Base-by-base conservation (phyloP, 37 sponge, comb jelly and placozoan species). In the Theonella swinhoei region DNA sequence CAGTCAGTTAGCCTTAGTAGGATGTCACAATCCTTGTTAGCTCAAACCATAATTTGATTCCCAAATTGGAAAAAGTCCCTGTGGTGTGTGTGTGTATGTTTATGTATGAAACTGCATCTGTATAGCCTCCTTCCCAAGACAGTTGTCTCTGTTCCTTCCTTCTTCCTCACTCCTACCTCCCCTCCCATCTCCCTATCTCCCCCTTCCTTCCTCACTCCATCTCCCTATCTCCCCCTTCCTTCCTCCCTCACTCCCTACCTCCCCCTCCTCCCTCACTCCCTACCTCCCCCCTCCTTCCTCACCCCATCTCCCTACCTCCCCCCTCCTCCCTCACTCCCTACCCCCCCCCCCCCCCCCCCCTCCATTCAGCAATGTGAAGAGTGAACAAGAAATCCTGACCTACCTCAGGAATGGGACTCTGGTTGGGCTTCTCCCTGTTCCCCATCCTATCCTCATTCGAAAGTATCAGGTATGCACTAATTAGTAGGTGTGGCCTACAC, bases 371-470 rank as follows among this genome's bases (percentile, higher is more conserved):
- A 80, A 93, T 61, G 84, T 93, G 30, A 93, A 84, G 61, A 80
- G 79, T 75, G 98, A 97, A 68, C 88, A 82, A 1, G 96, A 93
- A 75, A 93, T 97, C 22, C 69, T 97, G 72, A 91, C 90, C 35
- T 97, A 96, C 70, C 80, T 97, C 28, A 96, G 91, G 85, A 92
- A 97, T 60, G 98, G 98, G 8, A 97, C 98, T 19, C 84, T 97
- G 47, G 98, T 97, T 24, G 98, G 98, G 0, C 85, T 97, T 28
- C 91, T 97, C 0, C 98, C 98, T 14, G 95, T 97, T 0, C 98
- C 98, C 41, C 98, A 97, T 59, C 98, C 98, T 38, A 97, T 97
- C 38, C 88, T 97, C 66, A 95, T 97, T 29, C 77, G 98, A 64
- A 97, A 95, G 78, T 97, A 95, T 68, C 98, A 92, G 95, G 95